These are phyloP conservation scores for Drosophila micromelanica DNA, from an alignment of 1,140 invertebrate genomes.

Conservation along the genomic window DNA sequence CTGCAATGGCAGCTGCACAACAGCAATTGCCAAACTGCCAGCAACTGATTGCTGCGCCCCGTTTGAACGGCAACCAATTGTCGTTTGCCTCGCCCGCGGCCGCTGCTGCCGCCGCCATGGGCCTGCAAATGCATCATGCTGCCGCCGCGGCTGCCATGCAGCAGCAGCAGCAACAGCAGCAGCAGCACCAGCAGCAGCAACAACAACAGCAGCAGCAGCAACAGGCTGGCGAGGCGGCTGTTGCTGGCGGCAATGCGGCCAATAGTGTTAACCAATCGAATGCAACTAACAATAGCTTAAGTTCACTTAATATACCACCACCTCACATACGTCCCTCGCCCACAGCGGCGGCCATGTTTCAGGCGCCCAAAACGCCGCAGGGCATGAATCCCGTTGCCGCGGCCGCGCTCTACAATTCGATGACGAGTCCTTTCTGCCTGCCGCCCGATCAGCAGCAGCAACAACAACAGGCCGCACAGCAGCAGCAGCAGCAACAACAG, in stretches of 20 bases:
- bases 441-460: slow-evolving; percentile 82
- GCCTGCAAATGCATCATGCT: slow-evolving; percentile 82
- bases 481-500: slow-evolving; percentile 81
- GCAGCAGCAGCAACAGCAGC: slow-evolving; percentile 63
- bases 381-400: slow-evolving; percentile 88
- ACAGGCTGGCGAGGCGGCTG: slow-evolving; percentile 39
- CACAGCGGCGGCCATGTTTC: slow-evolving; percentile 90
- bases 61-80: slow-evolving; percentile 78
- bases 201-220: slow-evolving; percentile 49
- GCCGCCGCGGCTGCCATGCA: slow-evolving; percentile 82
- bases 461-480: slow-evolving; percentile 56
- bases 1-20: slow-evolving; percentile 52
- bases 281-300: slow-evolving; percentile 82
- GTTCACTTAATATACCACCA: slow-evolving; percentile 86
- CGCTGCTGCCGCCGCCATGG: slow-evolving; percentile 82
- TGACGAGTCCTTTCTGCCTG: slow-evolving; percentile 88
- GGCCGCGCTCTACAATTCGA: slow-evolving; percentile 87
- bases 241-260: slow-evolving; percentile 52
- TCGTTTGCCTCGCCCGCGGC: slow-evolving; percentile 80
- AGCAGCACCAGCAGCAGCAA: slow-evolving; percentile 52
- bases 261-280: slow-evolving; percentile 59
- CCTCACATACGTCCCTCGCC: slow-evolving; percentile 89
- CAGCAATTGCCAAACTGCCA: slow-evolving; percentile 71
- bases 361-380: slow-evolving; percentile 90
- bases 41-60: slow-evolving; percentile 77